These are phyloP conservation scores for Celastrina argiolus DNA, from an alignment of 2,888 invertebrate genomes.

Conservation along the genomic window DNA sequence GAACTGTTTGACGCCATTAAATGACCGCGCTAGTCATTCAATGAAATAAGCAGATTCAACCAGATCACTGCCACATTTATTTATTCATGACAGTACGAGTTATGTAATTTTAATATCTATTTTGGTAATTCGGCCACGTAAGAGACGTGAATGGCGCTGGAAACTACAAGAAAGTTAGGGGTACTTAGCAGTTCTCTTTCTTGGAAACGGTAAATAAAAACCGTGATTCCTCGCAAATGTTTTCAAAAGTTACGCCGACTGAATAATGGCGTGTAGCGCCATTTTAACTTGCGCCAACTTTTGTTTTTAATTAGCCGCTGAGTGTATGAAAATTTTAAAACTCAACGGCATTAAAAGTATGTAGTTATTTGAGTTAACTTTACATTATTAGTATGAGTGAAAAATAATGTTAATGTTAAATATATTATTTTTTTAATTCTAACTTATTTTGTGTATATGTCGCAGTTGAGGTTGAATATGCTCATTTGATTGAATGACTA, in stretches of 20 bases:
- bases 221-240: conserved; percentile 23
- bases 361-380: too few relatives aligned
- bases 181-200: conserved; percentile 25
- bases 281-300: conserved; percentile 13
- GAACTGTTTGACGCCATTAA: too few relatives aligned
- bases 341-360: background rate
- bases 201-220: conserved; percentile 24
- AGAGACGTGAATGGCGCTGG: conserved; percentile 23
- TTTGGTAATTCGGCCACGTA: conserved; percentile 26
- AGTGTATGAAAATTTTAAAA: background rate
- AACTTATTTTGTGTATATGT: too few relatives aligned
- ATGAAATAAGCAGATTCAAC: too few relatives aligned
- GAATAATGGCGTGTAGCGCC: conserved; percentile 22
- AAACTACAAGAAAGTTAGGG: conserved; percentile 29
- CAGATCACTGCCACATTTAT: too few relatives aligned
- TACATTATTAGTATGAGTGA: too few relatives aligned
- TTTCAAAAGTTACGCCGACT: conserved; percentile 22
- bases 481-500: too few relatives aligned
- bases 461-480: too few relatives aligned
- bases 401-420: background rate
- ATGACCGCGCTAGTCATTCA: too few relatives aligned
- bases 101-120: conserved; percentile 19
- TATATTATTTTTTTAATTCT: background rate
- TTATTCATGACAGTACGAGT: background rate
- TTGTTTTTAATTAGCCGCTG: background rate